A percentile compares a stretch with the other conserved stretches of the same genome.
Evolutionary conservation across 2,888 invertebrate genomes (phyloP).

Genomic region (Ganaspis brasiliensis): DNA sequence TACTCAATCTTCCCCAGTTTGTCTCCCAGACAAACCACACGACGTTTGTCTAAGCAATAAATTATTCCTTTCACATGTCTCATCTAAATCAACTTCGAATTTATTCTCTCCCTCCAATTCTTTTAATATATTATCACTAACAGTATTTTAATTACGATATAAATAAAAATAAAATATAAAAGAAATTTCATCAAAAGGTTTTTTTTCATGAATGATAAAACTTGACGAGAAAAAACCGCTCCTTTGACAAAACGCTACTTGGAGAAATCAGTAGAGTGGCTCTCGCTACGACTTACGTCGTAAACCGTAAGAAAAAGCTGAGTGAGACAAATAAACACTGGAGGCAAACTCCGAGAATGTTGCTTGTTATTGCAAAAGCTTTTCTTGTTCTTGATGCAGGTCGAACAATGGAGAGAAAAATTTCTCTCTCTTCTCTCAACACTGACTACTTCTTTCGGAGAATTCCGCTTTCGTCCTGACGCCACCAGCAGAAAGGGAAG

Average conservation of each 20-base stretch:
- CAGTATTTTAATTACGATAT: background rate
- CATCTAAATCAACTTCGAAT: background rate
- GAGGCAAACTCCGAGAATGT: background rate
- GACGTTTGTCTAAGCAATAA: slow-evolving; percentile 10
- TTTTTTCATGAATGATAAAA: no score
- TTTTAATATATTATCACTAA: no score
- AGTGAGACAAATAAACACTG: background rate
- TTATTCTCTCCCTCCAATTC: no score
- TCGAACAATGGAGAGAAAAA: slow-evolving; percentile 76
- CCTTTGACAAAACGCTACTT: slow-evolving; percentile 65
- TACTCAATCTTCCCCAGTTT: slow-evolving; percentile 25
- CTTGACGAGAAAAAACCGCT: no score
- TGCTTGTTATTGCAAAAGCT: slow-evolving; percentile 27
- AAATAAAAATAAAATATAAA: no score
- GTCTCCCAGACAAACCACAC: background rate
- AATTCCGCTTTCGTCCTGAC: slow-evolving; percentile 16
- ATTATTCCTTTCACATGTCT: background rate
- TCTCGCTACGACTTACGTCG: slow-evolving; percentile 74
- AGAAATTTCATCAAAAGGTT: no score
- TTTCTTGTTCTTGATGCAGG: slow-evolving; percentile 76
- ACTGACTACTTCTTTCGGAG: slow-evolving; percentile 11
- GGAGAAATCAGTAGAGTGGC: slow-evolving; percentile 76
- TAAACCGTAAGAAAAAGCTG: slow-evolving; percentile 55
- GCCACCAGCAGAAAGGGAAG: slow-evolving; percentile 41
- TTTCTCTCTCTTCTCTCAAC: background rate